These are phyloP conservation scores for Delia radicum DNA, from an alignment of 1,140 invertebrate genomes.

Conservation along the genomic window DNA sequence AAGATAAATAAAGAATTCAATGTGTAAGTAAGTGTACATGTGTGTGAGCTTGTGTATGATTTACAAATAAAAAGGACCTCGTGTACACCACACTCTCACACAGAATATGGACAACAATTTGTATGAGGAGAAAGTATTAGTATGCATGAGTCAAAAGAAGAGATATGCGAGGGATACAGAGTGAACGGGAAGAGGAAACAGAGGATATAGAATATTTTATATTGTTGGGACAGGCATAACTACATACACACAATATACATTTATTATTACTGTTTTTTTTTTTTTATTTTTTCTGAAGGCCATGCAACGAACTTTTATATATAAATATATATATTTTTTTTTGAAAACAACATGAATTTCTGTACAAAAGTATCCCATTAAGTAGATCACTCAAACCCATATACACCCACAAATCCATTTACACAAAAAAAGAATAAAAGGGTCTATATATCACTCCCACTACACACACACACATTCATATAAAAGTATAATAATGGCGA, in stretches of 20 bases:
- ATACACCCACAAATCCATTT: background rate
- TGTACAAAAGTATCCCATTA: background rate
- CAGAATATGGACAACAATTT: too few relatives aligned
- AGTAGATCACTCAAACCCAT: background rate
- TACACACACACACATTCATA: background rate
- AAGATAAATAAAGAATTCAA: too few relatives aligned
- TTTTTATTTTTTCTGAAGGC: background rate
- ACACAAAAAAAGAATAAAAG: background rate
- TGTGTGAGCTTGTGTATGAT: too few relatives aligned
- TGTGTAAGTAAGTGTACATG: too few relatives aligned
- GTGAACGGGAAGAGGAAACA: too few relatives aligned
- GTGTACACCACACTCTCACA: background rate
- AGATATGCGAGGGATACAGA: too few relatives aligned
- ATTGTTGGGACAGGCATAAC: too few relatives aligned
- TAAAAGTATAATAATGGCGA: background rate
- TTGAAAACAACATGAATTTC: background rate
- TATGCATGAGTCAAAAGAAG: too few relatives aligned
- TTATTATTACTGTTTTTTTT: background rate
- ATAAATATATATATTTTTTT: background rate
- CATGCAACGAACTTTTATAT: background rate
- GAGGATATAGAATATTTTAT: too few relatives aligned
- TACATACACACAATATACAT: background rate
- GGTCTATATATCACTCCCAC: background rate
- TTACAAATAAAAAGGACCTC: too few relatives aligned
- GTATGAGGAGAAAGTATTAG: too few relatives aligned